Percentiles rank a stretch among this genome's conserved stretches.
These are phyloP conservation scores for Pemphigus obesinymphae DNA, from an alignment of 1,140 invertebrate genomes.

Conservation along the genomic window DNA sequence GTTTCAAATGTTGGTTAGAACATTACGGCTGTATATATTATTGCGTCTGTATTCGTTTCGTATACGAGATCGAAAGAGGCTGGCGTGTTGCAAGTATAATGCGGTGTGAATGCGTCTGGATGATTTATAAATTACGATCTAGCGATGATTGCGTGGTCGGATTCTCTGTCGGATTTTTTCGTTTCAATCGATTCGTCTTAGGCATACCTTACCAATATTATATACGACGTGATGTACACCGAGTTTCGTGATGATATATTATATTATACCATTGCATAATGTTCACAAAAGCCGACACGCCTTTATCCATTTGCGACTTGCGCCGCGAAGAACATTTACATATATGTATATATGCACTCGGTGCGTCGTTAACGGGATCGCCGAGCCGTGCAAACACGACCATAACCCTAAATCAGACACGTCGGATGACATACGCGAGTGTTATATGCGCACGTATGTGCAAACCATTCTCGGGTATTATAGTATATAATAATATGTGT, in stretches of 20 bases:
- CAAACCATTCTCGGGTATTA: not conserved
- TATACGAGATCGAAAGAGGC: no score
- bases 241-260: not conserved
- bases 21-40: no score
- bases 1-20: no score
- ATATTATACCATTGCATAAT: not conserved
- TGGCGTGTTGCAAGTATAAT: no score
- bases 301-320: not conserved
- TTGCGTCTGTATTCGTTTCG: no score
- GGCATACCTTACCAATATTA: no score
- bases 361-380: constrained; percentile 13
- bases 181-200: not conserved
- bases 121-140: no score
- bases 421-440: not conserved
- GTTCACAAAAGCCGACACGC: not conserved
- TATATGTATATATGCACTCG: not conserved
- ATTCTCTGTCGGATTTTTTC: not conserved
- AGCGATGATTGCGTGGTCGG: not conserved
- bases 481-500: not conserved
- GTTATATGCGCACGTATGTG: constrained; percentile 1
- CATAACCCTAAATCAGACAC: constrained; percentile 34
- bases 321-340: not conserved
- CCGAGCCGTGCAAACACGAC: constrained; percentile 20
- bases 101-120: no score
- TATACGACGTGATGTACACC: no score